Conservation (phyloP, 2,888 invertebrate species). For the Orthosia cruda region DNA sequence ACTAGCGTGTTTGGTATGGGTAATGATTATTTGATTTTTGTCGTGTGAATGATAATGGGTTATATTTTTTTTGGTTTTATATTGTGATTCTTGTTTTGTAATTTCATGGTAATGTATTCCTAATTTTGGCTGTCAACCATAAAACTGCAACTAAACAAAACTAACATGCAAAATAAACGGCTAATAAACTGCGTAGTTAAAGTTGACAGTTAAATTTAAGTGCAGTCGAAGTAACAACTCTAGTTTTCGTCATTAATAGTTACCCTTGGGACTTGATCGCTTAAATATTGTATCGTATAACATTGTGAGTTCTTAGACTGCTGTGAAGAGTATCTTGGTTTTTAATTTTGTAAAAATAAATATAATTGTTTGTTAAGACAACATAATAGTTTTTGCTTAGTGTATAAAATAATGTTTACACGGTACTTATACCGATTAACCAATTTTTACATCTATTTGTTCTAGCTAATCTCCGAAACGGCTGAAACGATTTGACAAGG, state of each 20-base stretch:
- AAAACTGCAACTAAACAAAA: conserved; percentile 8
- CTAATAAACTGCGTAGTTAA: conserved; percentile 37
- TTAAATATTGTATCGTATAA: conserved; percentile 25
- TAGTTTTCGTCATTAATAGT: conserved; percentile 43
- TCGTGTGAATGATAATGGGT: too few species aligned
- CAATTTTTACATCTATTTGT: too few species aligned
- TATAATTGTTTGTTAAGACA: too few species aligned
- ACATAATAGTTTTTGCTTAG: too few species aligned
- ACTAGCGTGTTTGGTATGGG: background rate
- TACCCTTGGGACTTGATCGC: conserved; percentile 3
- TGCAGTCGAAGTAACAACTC: conserved; percentile 35
- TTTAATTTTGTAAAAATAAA: background rate
- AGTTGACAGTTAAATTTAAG: conserved; percentile 55
- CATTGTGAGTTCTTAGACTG: background rate
- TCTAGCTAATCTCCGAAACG: too few species aligned
- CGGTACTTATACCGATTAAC: too few species aligned
- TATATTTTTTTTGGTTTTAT: too few species aligned
- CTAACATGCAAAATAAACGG: conserved; percentile 28
- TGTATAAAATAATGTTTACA: too few species aligned
- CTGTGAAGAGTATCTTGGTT: conserved; percentile 10
- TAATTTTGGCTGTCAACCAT: background rate
- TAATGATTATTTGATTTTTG: background rate
- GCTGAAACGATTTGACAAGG: too few species aligned
- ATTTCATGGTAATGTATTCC: too few species aligned
- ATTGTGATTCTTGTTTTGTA: too few species aligned